Base-by-base conservation (phyloP, 2,888 invertebrate species). In the Microctonus aethiopoides region DNA sequence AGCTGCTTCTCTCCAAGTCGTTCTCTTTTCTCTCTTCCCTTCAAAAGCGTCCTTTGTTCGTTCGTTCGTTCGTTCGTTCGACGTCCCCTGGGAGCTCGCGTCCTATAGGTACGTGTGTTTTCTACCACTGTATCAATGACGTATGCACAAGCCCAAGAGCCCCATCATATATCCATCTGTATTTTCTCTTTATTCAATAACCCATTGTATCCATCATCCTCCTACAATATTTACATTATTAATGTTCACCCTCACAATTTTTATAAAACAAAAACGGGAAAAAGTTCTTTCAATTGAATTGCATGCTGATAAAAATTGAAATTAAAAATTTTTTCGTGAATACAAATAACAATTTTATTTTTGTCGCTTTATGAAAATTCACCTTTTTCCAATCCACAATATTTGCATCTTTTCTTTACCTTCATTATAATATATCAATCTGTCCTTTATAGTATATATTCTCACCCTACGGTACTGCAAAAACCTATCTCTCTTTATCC, bases 1-100 rank as follows among this genome's bases (percentile, higher is more conserved):
- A 24, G n/a, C 29, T 46, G 46, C 57, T 39, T 24, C 34, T 24
- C 34, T 64, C 68, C 22, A 63, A 62, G 68, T 54, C 24, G 20
- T 52, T 64, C 57, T 66, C 61, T 70, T 62, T 62, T 63, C 63
- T 67, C 26, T 57, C 46, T 67, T 63, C 80, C 80, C 79, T 80
- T 16, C 79, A 78, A 81, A 80, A n/a, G 79, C 79, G 75, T 80
- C 80, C 81, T 82, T 82, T 80, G 81, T 82, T 81, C 80, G 74
- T 74, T 41, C n/a, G 41, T 46, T 16, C 16, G 46, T 20, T 46
- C 46, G 46, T 46, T 46, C 46, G 46, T 46, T 46, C 76, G 72
- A 74, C 71, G 73, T 80, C 80, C 80, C 80, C 75, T 63, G 78
- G 77, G 80, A 80, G 75, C 77, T 74, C 75, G 75, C 78, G 74